Evolutionary conservation across 2,797 vertebrate genomes (phyloP).

Genomic region (Odontamblyopus rebecca): DNA sequence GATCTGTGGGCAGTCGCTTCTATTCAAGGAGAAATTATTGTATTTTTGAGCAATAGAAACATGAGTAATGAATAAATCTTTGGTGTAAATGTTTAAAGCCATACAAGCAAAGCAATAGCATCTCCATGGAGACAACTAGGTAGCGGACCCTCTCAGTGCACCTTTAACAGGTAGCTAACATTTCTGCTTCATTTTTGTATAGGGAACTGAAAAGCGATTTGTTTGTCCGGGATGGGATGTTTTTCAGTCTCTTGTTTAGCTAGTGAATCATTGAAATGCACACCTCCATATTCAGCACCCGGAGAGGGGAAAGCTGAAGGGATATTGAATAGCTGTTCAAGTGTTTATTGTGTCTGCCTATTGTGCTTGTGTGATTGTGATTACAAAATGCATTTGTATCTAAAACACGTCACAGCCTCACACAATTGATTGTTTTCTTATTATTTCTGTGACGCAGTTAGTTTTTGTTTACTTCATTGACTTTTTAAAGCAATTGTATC

Average conservation of each 20-base stretch:
- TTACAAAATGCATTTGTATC: slow-evolving; percentile 45
- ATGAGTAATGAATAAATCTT: too few relatives aligned
- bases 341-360: slow-evolving; percentile 54
- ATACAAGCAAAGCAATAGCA: too few relatives aligned
- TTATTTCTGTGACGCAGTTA: neutral
- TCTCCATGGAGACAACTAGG: too few relatives aligned
- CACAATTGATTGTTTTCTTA: slow-evolving; percentile 21
- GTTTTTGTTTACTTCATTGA: slow-evolving; percentile 23
- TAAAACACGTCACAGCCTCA: slow-evolving; percentile 13
- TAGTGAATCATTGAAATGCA: slow-evolving; percentile 61
- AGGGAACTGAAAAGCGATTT: neutral
- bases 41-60: too few relatives aligned
- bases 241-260: slow-evolving; percentile 50
- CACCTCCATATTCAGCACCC: slow-evolving; percentile 57
- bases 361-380: slow-evolving; percentile 37
- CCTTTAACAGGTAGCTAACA: neutral
- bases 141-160: too few relatives aligned
- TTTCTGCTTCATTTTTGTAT: neutral
- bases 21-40: too few relatives aligned
- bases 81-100: too few relatives aligned
- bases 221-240: slow-evolving; percentile 15
- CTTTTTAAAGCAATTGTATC: slow-evolving; percentile 22
- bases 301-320: slow-evolving; percentile 50
- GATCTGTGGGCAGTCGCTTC: too few relatives aligned
- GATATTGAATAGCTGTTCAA: slow-evolving; percentile 68